Conservation (phyloP, 2,113 vertebrate genomes). For the Syrrhaptes paradoxus region DNA sequence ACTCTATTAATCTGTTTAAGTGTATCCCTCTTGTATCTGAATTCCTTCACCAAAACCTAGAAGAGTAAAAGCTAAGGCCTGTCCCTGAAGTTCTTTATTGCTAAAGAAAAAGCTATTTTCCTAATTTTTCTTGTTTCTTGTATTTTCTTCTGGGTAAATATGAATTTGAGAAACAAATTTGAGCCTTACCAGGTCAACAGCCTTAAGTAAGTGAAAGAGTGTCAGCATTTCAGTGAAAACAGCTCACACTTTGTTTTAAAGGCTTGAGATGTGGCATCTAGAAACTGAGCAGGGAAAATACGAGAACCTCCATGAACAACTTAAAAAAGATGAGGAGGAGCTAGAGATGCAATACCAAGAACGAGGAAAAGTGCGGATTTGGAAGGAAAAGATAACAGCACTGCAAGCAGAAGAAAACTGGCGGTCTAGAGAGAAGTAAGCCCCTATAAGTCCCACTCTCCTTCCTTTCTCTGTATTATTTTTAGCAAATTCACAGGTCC, state of each 20-base stretch:
- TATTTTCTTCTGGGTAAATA: neutral
- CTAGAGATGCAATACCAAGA: slow-evolving; percentile 46
- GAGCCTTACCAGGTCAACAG: neutral
- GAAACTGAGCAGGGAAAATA: slow-evolving; percentile 77
- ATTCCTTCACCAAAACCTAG: neutral
- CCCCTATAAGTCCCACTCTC: neutral
- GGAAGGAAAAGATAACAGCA: slow-evolving; percentile 68
- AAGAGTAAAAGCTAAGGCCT: neutral
- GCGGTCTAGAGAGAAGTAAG: slow-evolving; percentile 70
- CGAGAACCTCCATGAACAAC: slow-evolving; percentile 30
- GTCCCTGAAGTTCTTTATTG: neutral
- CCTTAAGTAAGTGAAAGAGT: neutral
- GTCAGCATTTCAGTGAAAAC: neutral
- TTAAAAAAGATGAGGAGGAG: slow-evolving; percentile 65
- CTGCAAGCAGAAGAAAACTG: slow-evolving; percentile 54
- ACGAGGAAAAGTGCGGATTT: slow-evolving; percentile 57
- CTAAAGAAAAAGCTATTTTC: neutral
- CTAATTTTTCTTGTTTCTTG: neutral
- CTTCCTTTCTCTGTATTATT: neutral
- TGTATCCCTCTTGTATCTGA: neutral
- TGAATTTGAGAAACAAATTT: neutral
- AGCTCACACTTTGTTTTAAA: slow-evolving; percentile 40
- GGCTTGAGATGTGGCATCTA: slow-evolving; percentile 77
- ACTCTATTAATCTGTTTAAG: neutral
- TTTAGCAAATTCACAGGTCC: neutral